Conservation (phyloP, 2,888 invertebrate genomes). For the Hesperia comma region DNA sequence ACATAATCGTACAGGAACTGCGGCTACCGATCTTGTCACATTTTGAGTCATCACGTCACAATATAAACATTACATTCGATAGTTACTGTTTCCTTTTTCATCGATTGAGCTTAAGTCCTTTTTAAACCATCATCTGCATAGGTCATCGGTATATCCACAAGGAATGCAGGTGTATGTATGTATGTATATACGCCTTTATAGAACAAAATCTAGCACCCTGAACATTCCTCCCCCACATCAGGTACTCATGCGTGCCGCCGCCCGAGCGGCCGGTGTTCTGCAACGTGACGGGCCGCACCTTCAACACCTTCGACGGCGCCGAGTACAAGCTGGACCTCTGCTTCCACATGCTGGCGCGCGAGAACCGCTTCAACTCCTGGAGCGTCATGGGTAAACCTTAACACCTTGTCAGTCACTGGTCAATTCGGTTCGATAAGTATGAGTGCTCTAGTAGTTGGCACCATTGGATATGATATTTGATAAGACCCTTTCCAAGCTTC, state of each 20-base stretch:
- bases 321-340: constrained; percentile 92
- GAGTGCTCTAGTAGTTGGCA: too few relatives aligned
- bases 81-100: too few relatives aligned
- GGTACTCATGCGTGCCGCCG: constrained; percentile 86
- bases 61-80: too few relatives aligned
- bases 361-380: constrained; percentile 87
- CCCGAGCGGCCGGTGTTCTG: constrained; percentile 87
- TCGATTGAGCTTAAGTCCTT: not conserved
- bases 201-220: not conserved
- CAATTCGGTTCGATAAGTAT: not conserved
- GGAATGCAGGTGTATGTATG: too few relatives aligned
- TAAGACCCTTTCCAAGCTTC: too few relatives aligned
- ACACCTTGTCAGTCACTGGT: too few relatives aligned
- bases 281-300: constrained; percentile 89
- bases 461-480: too few relatives aligned
- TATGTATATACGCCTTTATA: too few relatives aligned
- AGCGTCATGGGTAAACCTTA: constrained; percentile 83
- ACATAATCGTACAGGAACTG: too few relatives aligned
- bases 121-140: not conserved
- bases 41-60: too few relatives aligned
- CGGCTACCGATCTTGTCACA: too few relatives aligned
- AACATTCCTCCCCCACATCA: constrained; percentile 49
- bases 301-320: constrained; percentile 91
- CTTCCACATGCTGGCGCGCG: constrained; percentile 90
- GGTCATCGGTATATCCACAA: too few relatives aligned